These are phyloP conservation scores for Coptodon bakossiorum DNA, from an alignment of 2,113 vertebrate species.

Conservation along the genomic window DNA sequence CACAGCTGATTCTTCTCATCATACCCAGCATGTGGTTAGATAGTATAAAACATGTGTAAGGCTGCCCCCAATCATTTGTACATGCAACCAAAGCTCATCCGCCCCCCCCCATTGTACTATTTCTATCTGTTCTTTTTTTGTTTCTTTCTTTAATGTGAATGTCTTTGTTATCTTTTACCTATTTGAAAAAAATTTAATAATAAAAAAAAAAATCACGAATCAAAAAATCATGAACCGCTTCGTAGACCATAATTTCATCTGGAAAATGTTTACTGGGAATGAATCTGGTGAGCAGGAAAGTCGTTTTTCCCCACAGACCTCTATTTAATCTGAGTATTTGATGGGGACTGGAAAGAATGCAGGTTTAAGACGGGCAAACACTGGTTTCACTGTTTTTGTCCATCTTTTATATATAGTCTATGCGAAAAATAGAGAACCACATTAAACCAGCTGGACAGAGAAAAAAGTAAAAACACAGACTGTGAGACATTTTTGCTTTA, in stretches of 20 bases:
- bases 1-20: neutral
- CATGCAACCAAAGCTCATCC: neutral
- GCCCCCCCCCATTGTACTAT: neutral
- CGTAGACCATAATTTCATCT: neutral
- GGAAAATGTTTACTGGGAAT: neutral
- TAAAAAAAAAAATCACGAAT: neutral
- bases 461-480: neutral
- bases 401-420: neutral
- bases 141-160: neutral
- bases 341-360: neutral
- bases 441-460: neutral
- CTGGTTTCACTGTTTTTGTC: neutral
- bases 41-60: neutral
- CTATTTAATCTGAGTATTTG: neutral
- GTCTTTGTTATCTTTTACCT: neutral
- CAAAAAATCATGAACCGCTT: neutral
- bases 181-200: fast-evolving
- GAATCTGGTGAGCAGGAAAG: neutral
- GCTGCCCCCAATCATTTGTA: neutral
- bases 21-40: neutral
- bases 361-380: neutral
- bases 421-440: neutral
- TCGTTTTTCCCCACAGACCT: neutral
- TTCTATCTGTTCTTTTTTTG: neutral
- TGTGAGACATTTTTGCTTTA: neutral